phyloP scores from a whole-genome alignment of 2,888 invertebrate genomes.

The Encarsia formosa region DNA sequence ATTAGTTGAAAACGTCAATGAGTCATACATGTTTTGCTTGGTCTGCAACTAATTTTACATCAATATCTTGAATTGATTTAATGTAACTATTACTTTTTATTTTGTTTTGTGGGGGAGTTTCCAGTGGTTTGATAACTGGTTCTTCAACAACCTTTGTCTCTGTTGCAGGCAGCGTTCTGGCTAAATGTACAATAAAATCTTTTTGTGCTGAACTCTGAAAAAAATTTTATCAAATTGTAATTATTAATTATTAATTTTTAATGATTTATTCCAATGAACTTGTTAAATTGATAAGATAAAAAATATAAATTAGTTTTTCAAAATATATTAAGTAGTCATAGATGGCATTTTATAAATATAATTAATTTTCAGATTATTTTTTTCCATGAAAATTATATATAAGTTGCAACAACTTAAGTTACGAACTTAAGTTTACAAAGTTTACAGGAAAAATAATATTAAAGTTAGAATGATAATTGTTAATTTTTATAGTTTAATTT shows the following conservation, averaged over 20 bases:
- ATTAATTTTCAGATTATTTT: too few relatives aligned
- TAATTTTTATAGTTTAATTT: too few relatives aligned
- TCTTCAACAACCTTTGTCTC: conserved; percentile 51
- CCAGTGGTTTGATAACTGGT: conserved; percentile 46
- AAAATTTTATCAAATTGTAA: conserved; percentile 13
- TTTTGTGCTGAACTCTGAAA: conserved; percentile 61
- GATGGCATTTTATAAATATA: too few relatives aligned
- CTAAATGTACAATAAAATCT: conserved; percentile 75
- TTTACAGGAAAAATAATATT: too few relatives aligned
- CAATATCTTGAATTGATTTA: conserved; percentile 57
- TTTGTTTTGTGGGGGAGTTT: conserved; percentile 45
- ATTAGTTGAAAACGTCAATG: neutral
- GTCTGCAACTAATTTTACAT: conserved; percentile 69
- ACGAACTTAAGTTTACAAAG: too few relatives aligned
- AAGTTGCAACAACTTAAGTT: too few relatives aligned
- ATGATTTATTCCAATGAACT: neutral
- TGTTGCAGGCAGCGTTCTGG: conserved; percentile 66
- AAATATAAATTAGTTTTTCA: neutral
- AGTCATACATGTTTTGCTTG: conserved; percentile 71
- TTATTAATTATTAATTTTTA: neutral
- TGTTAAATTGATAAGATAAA: neutral
- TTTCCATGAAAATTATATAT: too few relatives aligned
- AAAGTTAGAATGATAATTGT: too few relatives aligned
- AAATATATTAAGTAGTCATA: too few relatives aligned
- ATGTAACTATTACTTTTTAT: conserved; percentile 45